Evolutionary conservation across 2,113 vertebrate genomes (phyloP), one percentile per base, ranked within the genome.

Genomic region (Pitta sordida): DNA sequence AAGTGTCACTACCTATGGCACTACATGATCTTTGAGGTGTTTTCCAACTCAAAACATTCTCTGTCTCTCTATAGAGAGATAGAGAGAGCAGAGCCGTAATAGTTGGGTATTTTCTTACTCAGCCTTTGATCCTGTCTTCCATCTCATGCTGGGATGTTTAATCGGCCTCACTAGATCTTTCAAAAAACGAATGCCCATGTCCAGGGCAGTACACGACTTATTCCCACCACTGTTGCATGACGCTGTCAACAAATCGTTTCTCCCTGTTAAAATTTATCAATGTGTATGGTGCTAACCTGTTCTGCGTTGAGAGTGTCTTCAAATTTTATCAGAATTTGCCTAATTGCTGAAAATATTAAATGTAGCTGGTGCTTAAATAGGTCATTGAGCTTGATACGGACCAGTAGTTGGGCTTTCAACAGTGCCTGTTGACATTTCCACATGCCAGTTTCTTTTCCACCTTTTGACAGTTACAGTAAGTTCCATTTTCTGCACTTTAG

Each of bases 141-240:
- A 5, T 79, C n/a, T 83, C 16, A 12, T 65, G 26, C n/a, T 58
- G 32, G 13, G 15, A 36, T 64, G 36, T 27, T 69, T 86, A 36
- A 73, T 3, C 64, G 7, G 3, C 11, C 8, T 21, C 9, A 3
- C 7, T 29, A 82, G 15, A 21, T 60, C 24, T 56, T 85, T 56
- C 11, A 4, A 49, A 41, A 76, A 62, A 14, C 11, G 14, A 20
- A 0, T 62, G 41, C 32, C 9, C 12, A 3, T 1, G 0, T 73
- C 32, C 34, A 73, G 34, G 29, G 7, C 13, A 36, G 15, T 36
- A n/a, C 36, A 65, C 27, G 11, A 13, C 5, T 83, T 79, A 24
- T 74, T 78, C 24, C 16, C 27, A 17, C 10, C 21, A 55, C n/a
- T 80, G 23, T 37, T 59, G 8, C 39, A 43, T 10, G 16, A 20